Base-by-base conservation (phyloP, 2,113 vertebrate species). In the Salminus brasiliensis region DNA sequence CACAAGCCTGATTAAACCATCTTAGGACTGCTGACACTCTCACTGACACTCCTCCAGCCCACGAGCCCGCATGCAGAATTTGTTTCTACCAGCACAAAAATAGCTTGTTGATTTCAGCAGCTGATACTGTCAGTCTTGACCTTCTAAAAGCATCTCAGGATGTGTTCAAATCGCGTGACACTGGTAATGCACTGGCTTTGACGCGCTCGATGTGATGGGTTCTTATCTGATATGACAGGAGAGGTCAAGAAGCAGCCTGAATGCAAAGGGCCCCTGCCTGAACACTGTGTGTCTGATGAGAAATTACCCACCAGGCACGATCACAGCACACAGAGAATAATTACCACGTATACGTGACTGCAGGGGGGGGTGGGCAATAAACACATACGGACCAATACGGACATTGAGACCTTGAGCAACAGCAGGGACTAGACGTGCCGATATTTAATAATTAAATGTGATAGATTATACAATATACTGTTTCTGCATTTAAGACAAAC, bases 51-150 rank as follows among this genome's bases (percentile, higher is more conserved):
- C 45, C n/a, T 39, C 30, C 65, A n/a, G 12, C 39, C 21, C 34
- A n/a, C 4, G 8, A 25, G 7, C n/a, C 21, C 13, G 53, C 36
- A 39, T 16, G 18, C 21, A 59, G 32, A 23, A 16, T 11, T 68
- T 43, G n/a, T 57, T 68, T 36, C 36, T 68, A 23, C 7, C 34
- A 34, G 25, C 15, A 8, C 27, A 62, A 52, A 67, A 80, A 47
- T 45, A 39, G 43, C 32, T 16, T 29, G 4, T 16, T 52, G 4
- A 76, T 66, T 29, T 43, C 39, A 41, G 13, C 67, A 77, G 21
- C 73, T 76, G 72, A 59, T 60, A 60, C 53, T 29, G 72, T 60
- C 67, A 81, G 39, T 60, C 69, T 52, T 73, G 34, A 76, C 13
- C 6, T 70, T 72, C 76, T 72, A 49, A 72, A 67, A 72, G 36